A percentile compares a stretch with the other conserved stretches of the same genome.
These are phyloP conservation scores for Thripadectes ignobilis DNA, from an alignment of 2,797 vertebrate species.

Conservation along the genomic window DNA sequence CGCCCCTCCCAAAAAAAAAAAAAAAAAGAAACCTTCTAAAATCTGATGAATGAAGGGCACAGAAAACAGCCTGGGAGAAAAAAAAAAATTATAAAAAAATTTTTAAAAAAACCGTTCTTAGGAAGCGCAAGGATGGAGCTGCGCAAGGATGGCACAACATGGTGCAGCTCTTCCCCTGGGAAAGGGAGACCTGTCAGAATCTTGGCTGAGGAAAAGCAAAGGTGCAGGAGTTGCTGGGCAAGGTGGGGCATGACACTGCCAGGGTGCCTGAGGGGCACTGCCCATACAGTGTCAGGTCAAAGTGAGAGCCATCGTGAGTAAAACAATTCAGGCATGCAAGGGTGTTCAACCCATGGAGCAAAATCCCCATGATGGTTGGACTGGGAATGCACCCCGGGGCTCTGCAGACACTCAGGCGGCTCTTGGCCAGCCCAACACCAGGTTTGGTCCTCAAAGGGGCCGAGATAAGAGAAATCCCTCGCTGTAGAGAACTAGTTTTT, in stretches of 20 bases:
- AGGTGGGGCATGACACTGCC: background rate
- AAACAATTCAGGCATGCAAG: rapidly evolving
- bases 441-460: background rate
- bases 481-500: background rate
- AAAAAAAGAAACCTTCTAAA: background rate
- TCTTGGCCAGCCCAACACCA: background rate
- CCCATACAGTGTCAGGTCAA: background rate
- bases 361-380: rapidly evolving
- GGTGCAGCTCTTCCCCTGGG: background rate
- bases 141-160: background rate
- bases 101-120: background rate
- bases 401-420: background rate
- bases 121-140: background rate
- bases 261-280: background rate
- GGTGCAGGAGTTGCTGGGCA: background rate
- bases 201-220: background rate
- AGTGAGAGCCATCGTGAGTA: background rate
- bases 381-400: rapidly evolving
- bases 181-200: rapidly evolving
- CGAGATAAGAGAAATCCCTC: background rate
- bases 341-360: background rate
- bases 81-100: too few relatives aligned
- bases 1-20: slow-evolving; percentile 38
- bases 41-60: slow-evolving; percentile 72
- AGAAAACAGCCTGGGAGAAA: slow-evolving; percentile 11